Percentiles rank a stretch among this genome's conserved stretches.
phyloP scores from a whole-genome alignment of 2,113 vertebrate species.

The Capra hircus region DNA sequence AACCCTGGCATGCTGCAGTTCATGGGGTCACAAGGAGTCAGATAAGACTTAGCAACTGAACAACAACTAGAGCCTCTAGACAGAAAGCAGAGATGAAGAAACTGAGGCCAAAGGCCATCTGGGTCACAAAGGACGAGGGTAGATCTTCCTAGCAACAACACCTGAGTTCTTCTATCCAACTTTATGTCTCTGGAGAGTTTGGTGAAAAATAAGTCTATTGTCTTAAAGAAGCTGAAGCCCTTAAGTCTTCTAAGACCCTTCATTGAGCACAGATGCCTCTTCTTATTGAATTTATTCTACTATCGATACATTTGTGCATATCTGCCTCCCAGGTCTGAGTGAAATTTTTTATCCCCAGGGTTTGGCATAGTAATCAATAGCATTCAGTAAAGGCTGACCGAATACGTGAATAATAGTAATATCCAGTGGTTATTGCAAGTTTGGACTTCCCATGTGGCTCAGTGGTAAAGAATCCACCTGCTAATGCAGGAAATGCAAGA shows the following conservation, averaged over 20 bases:
- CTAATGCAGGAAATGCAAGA: not conserved
- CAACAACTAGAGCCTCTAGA: not conserved
- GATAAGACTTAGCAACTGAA: not conserved
- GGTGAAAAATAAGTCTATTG: not conserved
- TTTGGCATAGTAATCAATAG: not conserved
- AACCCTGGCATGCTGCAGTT: not conserved
- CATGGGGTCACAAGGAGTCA: not conserved
- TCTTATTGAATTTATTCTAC: not conserved
- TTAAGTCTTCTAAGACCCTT: not conserved
- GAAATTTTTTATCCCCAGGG: not conserved
- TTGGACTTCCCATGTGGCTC: not conserved
- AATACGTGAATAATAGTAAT: not conserved
- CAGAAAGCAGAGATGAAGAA: not conserved
- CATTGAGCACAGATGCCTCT: not conserved
- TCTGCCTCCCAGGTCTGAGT: not conserved
- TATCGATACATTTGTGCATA: not conserved
- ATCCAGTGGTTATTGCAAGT: not conserved
- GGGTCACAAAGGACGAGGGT: not conserved
- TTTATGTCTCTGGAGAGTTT: not conserved
- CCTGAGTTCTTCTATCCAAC: not conserved
- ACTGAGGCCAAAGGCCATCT: not conserved
- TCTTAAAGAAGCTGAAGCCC: not conserved
- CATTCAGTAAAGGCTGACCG: not conserved
- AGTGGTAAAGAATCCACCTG: not conserved
- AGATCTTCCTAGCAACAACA: not conserved